Conservation (phyloP, 2,888 invertebrate genomes). For the Trachelus troglodyta region DNA sequence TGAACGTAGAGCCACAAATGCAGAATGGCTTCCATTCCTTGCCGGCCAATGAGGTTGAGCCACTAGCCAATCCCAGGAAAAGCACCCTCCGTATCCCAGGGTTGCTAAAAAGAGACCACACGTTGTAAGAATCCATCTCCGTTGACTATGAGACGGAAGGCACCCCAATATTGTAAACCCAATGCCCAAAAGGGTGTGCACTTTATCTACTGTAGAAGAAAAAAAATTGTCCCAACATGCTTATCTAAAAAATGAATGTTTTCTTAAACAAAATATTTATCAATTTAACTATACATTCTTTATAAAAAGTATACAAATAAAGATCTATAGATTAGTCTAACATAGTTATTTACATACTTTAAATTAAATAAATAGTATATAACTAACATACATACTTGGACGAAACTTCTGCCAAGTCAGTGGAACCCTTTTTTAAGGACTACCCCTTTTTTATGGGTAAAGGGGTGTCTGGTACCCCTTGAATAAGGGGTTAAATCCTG, state of each 20-base stretch:
- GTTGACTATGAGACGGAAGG: slow-evolving; percentile 42
- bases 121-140: slow-evolving; percentile 34
- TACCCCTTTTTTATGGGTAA: slow-evolving; percentile 52
- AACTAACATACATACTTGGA: slow-evolving; percentile 18
- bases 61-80: slow-evolving; percentile 46
- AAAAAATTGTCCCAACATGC: slow-evolving; percentile 43
- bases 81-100: slow-evolving; percentile 41
- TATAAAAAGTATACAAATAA: not conserved
- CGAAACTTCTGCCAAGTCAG: slow-evolving; percentile 42
- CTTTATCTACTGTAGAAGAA: slow-evolving; percentile 24
- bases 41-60: slow-evolving; percentile 45
- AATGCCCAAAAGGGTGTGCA: slow-evolving; percentile 37
- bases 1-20: slow-evolving; percentile 21
- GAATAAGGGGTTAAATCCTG: slow-evolving; percentile 35
- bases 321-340: not conserved
- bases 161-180: slow-evolving; percentile 51
- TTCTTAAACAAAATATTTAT: not conserved
- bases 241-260: not conserved
- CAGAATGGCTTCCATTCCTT: slow-evolving; percentile 36
- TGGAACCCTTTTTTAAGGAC: slow-evolving; percentile 51
- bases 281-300: not conserved
- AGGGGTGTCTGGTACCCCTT: slow-evolving; percentile 55
- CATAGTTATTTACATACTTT: slow-evolving; percentile 4
- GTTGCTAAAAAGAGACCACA: slow-evolving; percentile 45
- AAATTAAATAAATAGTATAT: slow-evolving; percentile 9